Evolutionary conservation across 2,113 vertebrate genomes (phyloP), one percentile per base, ranked within the genome.

Genomic region (Oostethus manadensis): DNA sequence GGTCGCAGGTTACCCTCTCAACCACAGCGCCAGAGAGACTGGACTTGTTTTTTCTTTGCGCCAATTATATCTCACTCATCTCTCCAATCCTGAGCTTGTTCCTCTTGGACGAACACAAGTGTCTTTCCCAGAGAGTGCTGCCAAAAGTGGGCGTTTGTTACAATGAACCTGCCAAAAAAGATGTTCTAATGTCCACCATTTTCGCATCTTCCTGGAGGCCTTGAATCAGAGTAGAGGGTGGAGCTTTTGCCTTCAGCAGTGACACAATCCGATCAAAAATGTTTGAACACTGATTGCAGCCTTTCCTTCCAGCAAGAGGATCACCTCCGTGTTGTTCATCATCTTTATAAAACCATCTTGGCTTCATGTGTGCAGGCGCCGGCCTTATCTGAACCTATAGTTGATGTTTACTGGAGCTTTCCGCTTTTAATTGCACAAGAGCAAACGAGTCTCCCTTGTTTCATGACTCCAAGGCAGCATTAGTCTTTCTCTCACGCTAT

Each of bases 141-240:
- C 64, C 60, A 65, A 76, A 78, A 68, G 51, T 64, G 35, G 53
- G 47, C 62, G 65, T 68, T 76, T 62, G 33, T 47, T 4, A 48
- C 65, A 79, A 82, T 67, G 70, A 76, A 82, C 71, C 70, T 76
- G 76, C 81, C 69, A 14, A 70, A 64, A 70, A 61, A 57, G 59
- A 74, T 54, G 58, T 74, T 61, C 48, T 18, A 33, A 38, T 33
- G 17, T 54, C 50, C 16, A 51, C 16, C 50, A 16, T 29, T 22
- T 29, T n/a, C 50, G 10, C 26, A 17, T 13, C 17, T 9, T 10
- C 10, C 17, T 10, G 9, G 51, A 11, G 29, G 29, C 17, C 10
- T 10, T 17, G 8, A 16, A 8, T 29, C 21, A 15, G 21, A 50
- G 22, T 48, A 49, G 33, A 64, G 33, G 62, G 56, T 60, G 59